A percentile compares a stretch with the other conserved stretches of the same genome.
phyloP scores from a whole-genome alignment of 2,113 vertebrate genomes.

The Spermophilus dauricus region DNA sequence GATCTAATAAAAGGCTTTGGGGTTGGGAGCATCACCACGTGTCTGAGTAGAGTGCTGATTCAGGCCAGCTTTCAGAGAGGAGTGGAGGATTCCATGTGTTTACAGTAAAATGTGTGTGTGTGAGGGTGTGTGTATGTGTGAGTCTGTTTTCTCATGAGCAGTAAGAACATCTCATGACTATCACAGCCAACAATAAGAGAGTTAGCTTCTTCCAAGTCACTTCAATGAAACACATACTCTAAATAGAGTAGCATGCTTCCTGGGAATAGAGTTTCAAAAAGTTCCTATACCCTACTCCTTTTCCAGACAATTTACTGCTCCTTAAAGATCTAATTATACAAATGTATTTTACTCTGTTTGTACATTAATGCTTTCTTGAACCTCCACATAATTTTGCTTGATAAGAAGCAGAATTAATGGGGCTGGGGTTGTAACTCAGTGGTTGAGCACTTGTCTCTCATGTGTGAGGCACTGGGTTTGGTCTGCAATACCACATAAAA shows the following conservation, averaged over 20 bases:
- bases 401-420: constrained; percentile 5
- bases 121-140: not conserved
- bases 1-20: constrained; percentile 79
- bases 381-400: not conserved
- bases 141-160: not conserved
- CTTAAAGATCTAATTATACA: not conserved
- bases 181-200: not conserved
- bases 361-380: constrained; percentile 15
- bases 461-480: no score
- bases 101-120: not conserved
- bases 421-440: no score
- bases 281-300: not conserved
- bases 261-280: not conserved
- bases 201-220: constrained; percentile 39
- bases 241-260: constrained; percentile 40
- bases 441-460: no score
- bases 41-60: constrained; percentile 72
- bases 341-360: not conserved
- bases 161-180: not conserved
- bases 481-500: no score
- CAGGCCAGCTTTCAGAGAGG: not conserved
- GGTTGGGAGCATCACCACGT: constrained; percentile 68
- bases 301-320: not conserved
- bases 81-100: not conserved
- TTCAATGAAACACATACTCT: not conserved